Evolutionary conservation across 2,888 invertebrate species (phyloP).

Genomic region (Cantharis lateralis): DNA sequence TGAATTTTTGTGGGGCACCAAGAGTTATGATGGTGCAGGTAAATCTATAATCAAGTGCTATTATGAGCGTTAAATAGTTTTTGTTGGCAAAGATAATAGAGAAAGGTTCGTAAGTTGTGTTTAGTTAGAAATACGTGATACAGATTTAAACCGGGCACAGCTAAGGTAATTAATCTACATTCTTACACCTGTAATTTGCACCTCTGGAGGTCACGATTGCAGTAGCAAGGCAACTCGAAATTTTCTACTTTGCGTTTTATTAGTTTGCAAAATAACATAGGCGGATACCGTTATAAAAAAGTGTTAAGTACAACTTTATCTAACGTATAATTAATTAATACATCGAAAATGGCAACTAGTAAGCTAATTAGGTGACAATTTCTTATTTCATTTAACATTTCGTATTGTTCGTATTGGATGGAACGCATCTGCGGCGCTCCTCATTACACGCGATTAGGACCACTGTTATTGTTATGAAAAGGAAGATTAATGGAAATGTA

Average conservation of each 20-base stretch:
- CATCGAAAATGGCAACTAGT: not conserved
- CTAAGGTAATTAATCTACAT: slow-evolving; percentile 46
- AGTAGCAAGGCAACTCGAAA: slow-evolving; percentile 12
- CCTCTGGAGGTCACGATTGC: slow-evolving; percentile 42
- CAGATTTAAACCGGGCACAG: slow-evolving; percentile 41
- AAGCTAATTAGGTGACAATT: not conserved
- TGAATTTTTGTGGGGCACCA: slow-evolving; percentile 32
- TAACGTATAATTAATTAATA: not conserved
- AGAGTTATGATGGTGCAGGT: slow-evolving; percentile 15
- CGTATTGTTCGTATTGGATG: too few species aligned
- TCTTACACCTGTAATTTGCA: slow-evolving; percentile 49
- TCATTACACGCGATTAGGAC: not conserved
- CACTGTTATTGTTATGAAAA: not conserved
- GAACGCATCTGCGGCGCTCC: not conserved
- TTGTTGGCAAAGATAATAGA: slow-evolving; percentile 42
- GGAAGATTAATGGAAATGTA: not conserved
- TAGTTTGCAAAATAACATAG: slow-evolving; percentile 6
- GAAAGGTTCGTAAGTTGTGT: slow-evolving; percentile 45
- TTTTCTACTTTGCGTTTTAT: slow-evolving; percentile 1
- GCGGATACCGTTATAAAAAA: slow-evolving; percentile 18
- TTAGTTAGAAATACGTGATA: slow-evolving; percentile 48
- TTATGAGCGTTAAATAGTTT: slow-evolving; percentile 34
- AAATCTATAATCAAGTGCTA: slow-evolving; percentile 35
- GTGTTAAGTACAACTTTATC: slow-evolving; percentile 5
- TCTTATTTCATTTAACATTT: not conserved